phyloP scores from a whole-genome alignment of 1,140 invertebrate species.

The Tetragnatha versicolor region DNA sequence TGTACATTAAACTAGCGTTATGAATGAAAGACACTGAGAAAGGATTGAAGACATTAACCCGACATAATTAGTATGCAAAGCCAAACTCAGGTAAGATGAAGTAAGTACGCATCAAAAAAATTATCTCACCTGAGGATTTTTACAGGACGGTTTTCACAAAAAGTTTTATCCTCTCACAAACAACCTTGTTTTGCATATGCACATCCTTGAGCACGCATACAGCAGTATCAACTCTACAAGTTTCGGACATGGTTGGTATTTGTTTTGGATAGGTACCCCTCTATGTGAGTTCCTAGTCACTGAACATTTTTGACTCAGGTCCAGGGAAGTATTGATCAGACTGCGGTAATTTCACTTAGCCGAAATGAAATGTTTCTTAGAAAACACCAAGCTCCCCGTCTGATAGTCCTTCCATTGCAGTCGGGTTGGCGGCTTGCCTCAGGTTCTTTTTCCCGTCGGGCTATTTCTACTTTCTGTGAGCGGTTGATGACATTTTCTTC shows the following conservation, averaged over 20 bases:
- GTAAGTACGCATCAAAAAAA: too few relatives aligned
- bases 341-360: constrained; percentile 18
- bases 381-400: too few relatives aligned
- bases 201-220: neutral
- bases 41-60: too few relatives aligned
- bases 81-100: too few relatives aligned
- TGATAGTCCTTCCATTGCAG: too few relatives aligned
- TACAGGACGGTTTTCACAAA: too few relatives aligned
- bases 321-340: constrained; percentile 38
- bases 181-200: too few relatives aligned
- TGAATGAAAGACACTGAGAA: too few relatives aligned
- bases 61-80: too few relatives aligned
- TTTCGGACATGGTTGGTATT: constrained; percentile 1
- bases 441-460: constrained; percentile 3
- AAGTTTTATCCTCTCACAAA: too few relatives aligned
- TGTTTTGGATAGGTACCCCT: neutral
- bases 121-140: too few relatives aligned
- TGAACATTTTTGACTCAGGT: constrained; percentile 19
- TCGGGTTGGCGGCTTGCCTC: constrained; percentile 35
- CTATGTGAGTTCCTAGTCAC: neutral
- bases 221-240: neutral
- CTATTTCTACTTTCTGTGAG: constrained; percentile 35
- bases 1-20: too few relatives aligned
- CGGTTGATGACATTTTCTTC: constrained; percentile 48
- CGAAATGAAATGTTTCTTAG: neutral